Evolutionary conservation across 2,113 vertebrate species (phyloP).

Genomic region (Anthoscopus minutus): DNA sequence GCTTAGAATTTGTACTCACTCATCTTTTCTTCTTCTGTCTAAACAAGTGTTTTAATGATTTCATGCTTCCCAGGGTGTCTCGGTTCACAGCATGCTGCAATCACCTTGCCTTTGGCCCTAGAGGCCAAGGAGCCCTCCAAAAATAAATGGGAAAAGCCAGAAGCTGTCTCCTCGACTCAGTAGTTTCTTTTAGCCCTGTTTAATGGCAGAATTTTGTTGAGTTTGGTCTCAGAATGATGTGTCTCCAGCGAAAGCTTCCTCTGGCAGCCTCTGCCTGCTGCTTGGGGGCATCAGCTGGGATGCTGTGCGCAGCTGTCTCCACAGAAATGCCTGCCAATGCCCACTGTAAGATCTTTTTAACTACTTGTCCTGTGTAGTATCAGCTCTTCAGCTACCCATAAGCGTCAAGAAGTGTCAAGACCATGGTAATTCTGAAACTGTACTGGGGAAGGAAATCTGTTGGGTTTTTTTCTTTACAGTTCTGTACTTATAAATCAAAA

Average conservation of each 20-base stretch:
- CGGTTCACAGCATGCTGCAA: neutral
- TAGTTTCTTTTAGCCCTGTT: neutral
- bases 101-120: conserved; percentile 42
- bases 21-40: neutral
- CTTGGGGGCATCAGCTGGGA: neutral
- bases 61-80: conserved; percentile 1
- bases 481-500: neutral
- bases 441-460: neutral
- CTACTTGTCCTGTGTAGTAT: neutral
- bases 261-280: neutral
- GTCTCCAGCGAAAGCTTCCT: neutral
- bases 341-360: neutral
- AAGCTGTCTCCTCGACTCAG: neutral
- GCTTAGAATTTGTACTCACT: neutral
- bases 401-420: neutral
- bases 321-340: neutral
- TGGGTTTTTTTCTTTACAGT: neutral
- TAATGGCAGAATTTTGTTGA: neutral
- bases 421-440: neutral
- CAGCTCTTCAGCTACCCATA: neutral
- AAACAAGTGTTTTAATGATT: neutral
- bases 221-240: neutral
- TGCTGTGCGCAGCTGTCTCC: neutral
- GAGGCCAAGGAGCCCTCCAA: neutral
- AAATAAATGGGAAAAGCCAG: conserved; percentile 34